Evolutionary conservation across 2,888 invertebrate species (phyloP).

Genomic region (Orgyia antiqua): DNA sequence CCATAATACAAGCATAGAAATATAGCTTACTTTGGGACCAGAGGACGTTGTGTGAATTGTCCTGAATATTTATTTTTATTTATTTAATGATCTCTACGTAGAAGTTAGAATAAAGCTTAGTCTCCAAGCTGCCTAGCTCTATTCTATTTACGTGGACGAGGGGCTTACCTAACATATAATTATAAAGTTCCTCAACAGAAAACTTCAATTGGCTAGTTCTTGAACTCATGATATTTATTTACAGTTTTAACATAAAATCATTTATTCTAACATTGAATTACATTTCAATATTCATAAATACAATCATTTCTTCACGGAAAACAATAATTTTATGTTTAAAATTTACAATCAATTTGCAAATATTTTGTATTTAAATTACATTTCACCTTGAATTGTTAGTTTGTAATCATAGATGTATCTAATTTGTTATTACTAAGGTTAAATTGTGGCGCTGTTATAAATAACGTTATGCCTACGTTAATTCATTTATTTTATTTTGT

Average conservation of each 20-base stretch:
- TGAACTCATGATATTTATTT: slow-evolving; percentile 23
- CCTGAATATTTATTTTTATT: too few relatives aligned
- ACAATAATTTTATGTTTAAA: slow-evolving; percentile 15
- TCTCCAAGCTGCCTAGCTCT: too few relatives aligned
- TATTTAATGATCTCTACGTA: too few relatives aligned
- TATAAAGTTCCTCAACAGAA: background rate
- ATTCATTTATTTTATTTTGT: too few relatives aligned
- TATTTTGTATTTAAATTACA: slow-evolving; percentile 8
- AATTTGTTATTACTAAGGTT: slow-evolving; percentile 1
- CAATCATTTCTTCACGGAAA: slow-evolving; percentile 22
- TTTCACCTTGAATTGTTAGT: slow-evolving; percentile 7
- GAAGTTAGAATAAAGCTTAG: too few relatives aligned
- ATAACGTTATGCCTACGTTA: too few relatives aligned
- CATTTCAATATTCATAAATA: slow-evolving; percentile 22
- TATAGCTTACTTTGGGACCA: too few relatives aligned
- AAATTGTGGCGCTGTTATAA: too few relatives aligned
- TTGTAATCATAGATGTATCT: slow-evolving; percentile 1
- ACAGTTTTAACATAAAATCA: slow-evolving; percentile 14
- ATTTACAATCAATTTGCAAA: slow-evolving; percentile 18
- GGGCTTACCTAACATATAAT: too few relatives aligned
- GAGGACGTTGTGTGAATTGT: too few relatives aligned
- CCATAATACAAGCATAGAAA: too few relatives aligned
- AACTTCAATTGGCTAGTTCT: slow-evolving; percentile 12
- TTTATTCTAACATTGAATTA: slow-evolving; percentile 25
- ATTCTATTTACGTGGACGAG: too few relatives aligned